Evolutionary conservation across 2,888 invertebrate genomes (phyloP).

Genomic region (Ophion ventricosus): DNA sequence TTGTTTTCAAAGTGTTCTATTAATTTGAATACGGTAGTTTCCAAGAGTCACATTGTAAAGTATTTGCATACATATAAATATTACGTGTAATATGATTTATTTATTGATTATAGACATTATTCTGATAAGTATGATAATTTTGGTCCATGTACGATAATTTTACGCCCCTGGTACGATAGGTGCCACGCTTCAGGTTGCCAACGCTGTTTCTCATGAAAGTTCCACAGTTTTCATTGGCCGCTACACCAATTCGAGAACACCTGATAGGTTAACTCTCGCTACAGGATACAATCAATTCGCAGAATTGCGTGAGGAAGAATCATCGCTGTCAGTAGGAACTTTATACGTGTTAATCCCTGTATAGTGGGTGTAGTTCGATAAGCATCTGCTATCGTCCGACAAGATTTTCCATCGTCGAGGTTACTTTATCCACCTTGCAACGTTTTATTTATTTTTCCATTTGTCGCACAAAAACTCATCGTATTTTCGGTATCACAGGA

Average conservation of each 20-base stretch:
- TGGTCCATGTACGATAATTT: too few relatives aligned
- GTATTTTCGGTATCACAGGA: neutral
- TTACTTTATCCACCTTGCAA: neutral
- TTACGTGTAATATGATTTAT: too few relatives aligned
- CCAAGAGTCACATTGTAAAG: too few relatives aligned
- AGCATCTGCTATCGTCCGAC: conserved; percentile 6
- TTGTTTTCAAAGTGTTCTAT: too few relatives aligned
- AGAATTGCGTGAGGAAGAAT: neutral
- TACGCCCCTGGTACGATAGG: too few relatives aligned
- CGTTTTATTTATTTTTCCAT: neutral
- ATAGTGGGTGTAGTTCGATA: neutral
- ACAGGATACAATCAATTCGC: neutral
- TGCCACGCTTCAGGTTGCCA: too few relatives aligned
- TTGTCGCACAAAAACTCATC: neutral
- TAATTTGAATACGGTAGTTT: too few relatives aligned
- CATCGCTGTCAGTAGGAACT: neutral
- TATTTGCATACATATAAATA: too few relatives aligned
- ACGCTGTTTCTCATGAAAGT: too few relatives aligned
- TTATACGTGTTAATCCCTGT: neutral
- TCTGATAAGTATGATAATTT: too few relatives aligned
- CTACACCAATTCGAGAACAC: neutral
- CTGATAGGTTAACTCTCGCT: neutral
- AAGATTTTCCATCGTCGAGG: neutral
- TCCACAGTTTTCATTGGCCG: conserved; percentile 5
- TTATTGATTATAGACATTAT: too few relatives aligned